Base-by-base conservation (phyloP, 2,888 invertebrate species). In the Orgyia antiqua region DNA sequence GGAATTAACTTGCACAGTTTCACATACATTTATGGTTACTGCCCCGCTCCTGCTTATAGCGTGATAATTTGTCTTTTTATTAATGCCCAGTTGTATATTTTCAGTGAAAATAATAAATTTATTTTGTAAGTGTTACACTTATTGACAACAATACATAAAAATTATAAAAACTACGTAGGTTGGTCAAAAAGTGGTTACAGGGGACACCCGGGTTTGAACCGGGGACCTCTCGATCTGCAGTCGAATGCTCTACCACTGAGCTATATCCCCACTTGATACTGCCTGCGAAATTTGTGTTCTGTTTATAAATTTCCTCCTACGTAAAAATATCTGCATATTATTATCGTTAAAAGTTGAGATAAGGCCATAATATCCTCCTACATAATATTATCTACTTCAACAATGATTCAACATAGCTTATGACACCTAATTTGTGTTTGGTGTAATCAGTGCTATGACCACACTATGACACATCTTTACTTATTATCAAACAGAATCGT, bases 191-290 rank as follows among this genome's bases (percentile, higher is more conserved):
- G 0, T 13, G 7, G 0, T 17, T 0, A 7, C 23, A 78, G 78
- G 78, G 77, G 76, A 77, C 77, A 78, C 77, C 77, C 76, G 76
- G 76, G 76, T 77, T 77, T 77, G 77, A 76, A 76, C 77, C 76
- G 76, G 77, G 76, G 76, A 77, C 77, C 77, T 73, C 72, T 76
- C 76, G 74, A 76, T 77, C 77, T 78, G 76, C 76, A 77, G 77
- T 77, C 76, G 77, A 77, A 76, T 77, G 76, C 75, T 76, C 76
- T 76, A 77, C 77, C 74, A 76, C 75, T 77, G 75, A 77, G 76
- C 76, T 77, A 76, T 78, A 77, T 78, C 76, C 78, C 78, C 71
- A n/a, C 27, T 3, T 36, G 12, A 0, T 0, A 2, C 0, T 0
- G 0, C 0, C 0, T 0, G 1, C 7, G 2, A 52, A 52, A 52